These are phyloP conservation scores for Plotosus lineatus DNA, from an alignment of 2,113 vertebrate genomes.

Conservation along the genomic window DNA sequence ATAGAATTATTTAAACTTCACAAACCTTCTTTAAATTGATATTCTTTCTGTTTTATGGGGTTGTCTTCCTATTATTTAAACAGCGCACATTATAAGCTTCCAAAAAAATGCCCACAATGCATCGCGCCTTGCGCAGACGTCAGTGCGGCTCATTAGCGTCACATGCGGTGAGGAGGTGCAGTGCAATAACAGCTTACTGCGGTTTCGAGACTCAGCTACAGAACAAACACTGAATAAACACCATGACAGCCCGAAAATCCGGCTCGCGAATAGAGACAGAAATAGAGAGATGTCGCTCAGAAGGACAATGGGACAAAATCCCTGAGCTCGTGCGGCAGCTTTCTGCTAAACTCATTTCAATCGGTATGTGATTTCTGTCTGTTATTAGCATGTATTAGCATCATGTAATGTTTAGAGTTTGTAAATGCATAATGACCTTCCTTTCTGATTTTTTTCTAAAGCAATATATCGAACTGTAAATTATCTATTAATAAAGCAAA, in stretches of 20 bases:
- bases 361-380: slow-evolving; percentile 71
- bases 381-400: slow-evolving; percentile 13
- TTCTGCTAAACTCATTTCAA: slow-evolving; percentile 79
- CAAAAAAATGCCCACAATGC: background rate
- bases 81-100: background rate
- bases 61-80: background rate
- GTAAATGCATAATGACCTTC: background rate
- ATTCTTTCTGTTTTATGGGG: background rate
- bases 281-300: slow-evolving; percentile 90
- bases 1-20: background rate
- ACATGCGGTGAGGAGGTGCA: background rate
- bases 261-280: slow-evolving; percentile 90
- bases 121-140: background rate
- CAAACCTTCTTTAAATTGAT: background rate
- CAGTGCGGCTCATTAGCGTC: background rate
- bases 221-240: background rate
- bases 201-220: background rate
- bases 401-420: background rate
- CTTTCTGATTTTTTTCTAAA: too few species aligned
- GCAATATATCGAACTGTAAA: too few species aligned
- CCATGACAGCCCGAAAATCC: slow-evolving; percentile 88
- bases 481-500: background rate
- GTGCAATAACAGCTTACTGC: background rate
- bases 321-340: slow-evolving; percentile 88
- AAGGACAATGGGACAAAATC: slow-evolving; percentile 90